Percentiles rank a stretch among this genome's conserved stretches.
These are phyloP conservation scores for Calypte anna DNA, from an alignment of 2,113 vertebrate species.

Conservation along the genomic window DNA sequence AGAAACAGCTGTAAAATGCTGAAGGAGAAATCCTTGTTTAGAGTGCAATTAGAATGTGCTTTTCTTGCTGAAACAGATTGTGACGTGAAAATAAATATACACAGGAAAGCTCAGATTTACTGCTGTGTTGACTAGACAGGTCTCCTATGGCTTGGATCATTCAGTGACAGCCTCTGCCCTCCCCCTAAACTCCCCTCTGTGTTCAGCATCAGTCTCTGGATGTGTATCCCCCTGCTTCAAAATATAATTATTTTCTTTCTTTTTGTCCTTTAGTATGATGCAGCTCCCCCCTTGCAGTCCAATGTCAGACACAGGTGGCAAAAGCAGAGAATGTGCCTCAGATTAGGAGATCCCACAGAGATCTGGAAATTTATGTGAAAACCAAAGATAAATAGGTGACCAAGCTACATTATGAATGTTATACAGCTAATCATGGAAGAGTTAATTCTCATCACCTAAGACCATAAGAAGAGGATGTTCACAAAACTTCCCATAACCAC, in stretches of 20 bases:
- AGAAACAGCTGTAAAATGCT: conserved; percentile 62
- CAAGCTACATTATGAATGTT: neutral
- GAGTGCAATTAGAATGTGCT: conserved; percentile 78
- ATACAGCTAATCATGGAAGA: neutral
- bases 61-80: conserved; percentile 80
- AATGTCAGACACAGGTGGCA: neutral
- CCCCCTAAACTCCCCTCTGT: neutral
- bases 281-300: neutral
- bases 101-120: conserved; percentile 62
- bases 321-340: neutral
- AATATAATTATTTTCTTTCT: neutral
- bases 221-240: neutral
- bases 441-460: neutral
- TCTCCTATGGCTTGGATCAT: conserved; percentile 74
- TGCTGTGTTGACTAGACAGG: conserved; percentile 70
- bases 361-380: neutral
- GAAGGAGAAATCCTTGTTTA: conserved; percentile 71
- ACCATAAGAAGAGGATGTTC: neutral
- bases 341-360: neutral
- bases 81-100: conserved; percentile 77
- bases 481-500: neutral
- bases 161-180: conserved; percentile 8
- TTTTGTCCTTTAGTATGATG: neutral
- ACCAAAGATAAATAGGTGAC: neutral
- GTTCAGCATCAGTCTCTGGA: neutral